These are phyloP conservation scores for Chondrosia reniformis DNA, from an alignment of 37 sponge, comb jelly and placozoan species.

Conservation along the genomic window DNA sequence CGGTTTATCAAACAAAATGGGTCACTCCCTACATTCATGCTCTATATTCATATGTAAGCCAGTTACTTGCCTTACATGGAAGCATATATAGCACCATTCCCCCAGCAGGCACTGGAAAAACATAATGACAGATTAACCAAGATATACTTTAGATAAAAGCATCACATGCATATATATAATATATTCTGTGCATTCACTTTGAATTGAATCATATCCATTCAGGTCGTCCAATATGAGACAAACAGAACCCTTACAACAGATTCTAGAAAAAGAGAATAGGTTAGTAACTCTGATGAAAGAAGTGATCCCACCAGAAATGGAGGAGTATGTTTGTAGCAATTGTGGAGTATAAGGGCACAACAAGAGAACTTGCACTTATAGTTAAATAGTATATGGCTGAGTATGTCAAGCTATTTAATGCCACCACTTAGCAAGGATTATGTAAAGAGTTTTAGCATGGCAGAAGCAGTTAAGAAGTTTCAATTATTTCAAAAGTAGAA, in stretches of 20 bases:
- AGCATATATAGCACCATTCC: constrained; percentile 11
- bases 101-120: constrained; percentile 23
- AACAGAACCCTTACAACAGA: neutral
- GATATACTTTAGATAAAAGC: neutral
- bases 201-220: neutral
- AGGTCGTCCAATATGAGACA: constrained; percentile 13
- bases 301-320: neutral
- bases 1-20: neutral
- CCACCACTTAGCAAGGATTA: no score
- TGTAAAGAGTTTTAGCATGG: no score
- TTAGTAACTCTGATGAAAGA: neutral
- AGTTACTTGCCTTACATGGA: constrained; percentile 16
- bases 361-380: neutral
- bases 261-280: neutral
- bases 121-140: constrained; percentile 10
- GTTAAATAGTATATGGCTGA: no score
- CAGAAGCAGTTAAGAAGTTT: no score
- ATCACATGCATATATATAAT: neutral
- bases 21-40: constrained; percentile 31
- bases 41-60: neutral
- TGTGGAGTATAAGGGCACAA: neutral
- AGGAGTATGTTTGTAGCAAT: neutral
- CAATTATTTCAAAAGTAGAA: no score
- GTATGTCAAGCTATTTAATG: no score
- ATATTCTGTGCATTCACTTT: neutral